These are phyloP conservation scores for Cheilinus undulatus DNA, from an alignment of 2,113 vertebrate species.

Conservation along the genomic window DNA sequence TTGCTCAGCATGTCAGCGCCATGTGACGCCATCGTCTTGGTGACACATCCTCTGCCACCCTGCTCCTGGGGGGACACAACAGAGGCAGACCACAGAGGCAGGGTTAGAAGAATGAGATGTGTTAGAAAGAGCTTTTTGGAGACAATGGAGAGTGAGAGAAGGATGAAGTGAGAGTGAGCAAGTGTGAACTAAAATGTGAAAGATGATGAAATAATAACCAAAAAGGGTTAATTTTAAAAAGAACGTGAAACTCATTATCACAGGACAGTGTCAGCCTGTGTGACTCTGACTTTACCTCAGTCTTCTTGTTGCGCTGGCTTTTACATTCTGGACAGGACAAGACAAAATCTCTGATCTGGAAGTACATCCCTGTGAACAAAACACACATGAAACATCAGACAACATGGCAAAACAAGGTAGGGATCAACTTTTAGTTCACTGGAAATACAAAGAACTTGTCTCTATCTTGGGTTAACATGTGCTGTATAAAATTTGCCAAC, in stretches of 20 bases:
- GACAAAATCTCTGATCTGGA: conserved; percentile 85
- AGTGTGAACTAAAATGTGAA: conserved; percentile 36
- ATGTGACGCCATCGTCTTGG: conserved; percentile 80
- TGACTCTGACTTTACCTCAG: conserved; percentile 75
- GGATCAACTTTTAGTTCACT: too few relatives aligned
- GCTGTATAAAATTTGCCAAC: neutral
- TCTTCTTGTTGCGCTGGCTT: conserved; percentile 62
- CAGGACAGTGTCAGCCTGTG: too few relatives aligned
- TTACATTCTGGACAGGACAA: conserved; percentile 81
- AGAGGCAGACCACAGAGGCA: neutral
- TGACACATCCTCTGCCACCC: conserved; percentile 65
- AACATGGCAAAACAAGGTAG: neutral
- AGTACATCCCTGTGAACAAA: conserved; percentile 82
- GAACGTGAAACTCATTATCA: too few relatives aligned
- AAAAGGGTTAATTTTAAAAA: too few relatives aligned
- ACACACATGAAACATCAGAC: conserved; percentile 21
- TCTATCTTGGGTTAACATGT: too few relatives aligned
- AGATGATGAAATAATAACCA: conserved; percentile 7
- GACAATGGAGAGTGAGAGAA: neutral
- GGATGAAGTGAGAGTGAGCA: conserved; percentile 6
- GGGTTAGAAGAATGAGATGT: neutral
- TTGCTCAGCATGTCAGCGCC: conserved; percentile 78
- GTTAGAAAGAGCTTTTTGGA: neutral
- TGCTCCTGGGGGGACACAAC: conserved; percentile 50
- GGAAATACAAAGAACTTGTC: too few relatives aligned